Evolutionary conservation across 2,113 vertebrate species (phyloP).

Genomic region (Oncorhynchus nerka): DNA sequence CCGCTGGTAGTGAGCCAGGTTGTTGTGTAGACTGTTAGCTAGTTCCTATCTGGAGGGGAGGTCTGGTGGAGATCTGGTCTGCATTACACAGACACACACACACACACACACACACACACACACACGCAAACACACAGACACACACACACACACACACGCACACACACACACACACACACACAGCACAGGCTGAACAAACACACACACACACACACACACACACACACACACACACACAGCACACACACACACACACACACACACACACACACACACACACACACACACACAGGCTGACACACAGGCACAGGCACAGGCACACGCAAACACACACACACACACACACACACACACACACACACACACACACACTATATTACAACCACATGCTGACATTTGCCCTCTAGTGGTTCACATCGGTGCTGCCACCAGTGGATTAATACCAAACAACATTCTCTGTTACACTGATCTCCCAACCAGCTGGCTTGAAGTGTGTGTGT

Average conservation of each 20-base stretch:
- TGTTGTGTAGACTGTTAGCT: neutral
- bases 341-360: neutral
- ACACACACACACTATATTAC: conserved; percentile 36
- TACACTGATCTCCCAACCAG: conserved; percentile 51
- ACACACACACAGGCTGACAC: too few species aligned
- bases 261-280: too few species aligned
- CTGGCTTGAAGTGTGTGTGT: conserved; percentile 2
- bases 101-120: too few species aligned
- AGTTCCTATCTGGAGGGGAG: neutral
- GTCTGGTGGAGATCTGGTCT: neutral
- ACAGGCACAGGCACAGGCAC: too few species aligned
- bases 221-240: neutral
- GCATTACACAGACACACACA: neutral
- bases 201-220: neutral
- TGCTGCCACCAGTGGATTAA: conserved; percentile 2
- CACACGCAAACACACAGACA: too few species aligned
- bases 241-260: too few species aligned
- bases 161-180: too few species aligned
- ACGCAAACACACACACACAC: neutral
- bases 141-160: too few species aligned
- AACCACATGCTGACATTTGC: conserved; percentile 57
- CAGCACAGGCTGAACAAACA: neutral
- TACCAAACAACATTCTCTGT: conserved; percentile 11
- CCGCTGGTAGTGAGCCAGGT: neutral
- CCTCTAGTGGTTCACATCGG: conserved; percentile 64